phyloP scores from a whole-genome alignment of 1,140 invertebrate species.

The Papilio aristodemus region DNA sequence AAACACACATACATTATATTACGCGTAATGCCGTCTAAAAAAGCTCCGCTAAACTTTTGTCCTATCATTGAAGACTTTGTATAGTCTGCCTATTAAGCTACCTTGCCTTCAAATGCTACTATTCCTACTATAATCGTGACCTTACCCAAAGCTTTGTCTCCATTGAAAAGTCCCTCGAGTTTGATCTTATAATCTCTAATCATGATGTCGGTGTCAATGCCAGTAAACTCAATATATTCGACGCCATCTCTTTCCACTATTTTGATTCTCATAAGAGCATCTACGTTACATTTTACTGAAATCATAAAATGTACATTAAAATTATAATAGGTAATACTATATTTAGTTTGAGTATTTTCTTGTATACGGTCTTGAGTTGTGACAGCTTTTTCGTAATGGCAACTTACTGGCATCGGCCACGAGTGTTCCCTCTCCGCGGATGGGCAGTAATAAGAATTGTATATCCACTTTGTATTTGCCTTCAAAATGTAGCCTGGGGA shows the following conservation, averaged over 20 bases:
- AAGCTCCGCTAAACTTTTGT: no score
- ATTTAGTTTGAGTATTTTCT: background rate
- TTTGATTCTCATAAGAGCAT: slow-evolving; percentile 76
- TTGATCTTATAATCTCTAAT: slow-evolving; percentile 81
- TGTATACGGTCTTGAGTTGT: background rate
- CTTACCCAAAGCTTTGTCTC: slow-evolving; percentile 80
- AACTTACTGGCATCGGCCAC: slow-evolving; percentile 84
- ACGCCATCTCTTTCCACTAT: slow-evolving; percentile 72
- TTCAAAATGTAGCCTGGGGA: slow-evolving; percentile 77
- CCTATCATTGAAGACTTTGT: no score
- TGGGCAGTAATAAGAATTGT: slow-evolving; percentile 81
- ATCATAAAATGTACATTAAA: slow-evolving; percentile 14
- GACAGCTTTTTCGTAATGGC: background rate
- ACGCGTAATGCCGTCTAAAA: no score
- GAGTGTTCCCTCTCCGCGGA: slow-evolving; percentile 83
- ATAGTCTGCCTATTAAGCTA: no score
- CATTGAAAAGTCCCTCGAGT: slow-evolving; percentile 83
- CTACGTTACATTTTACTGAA: slow-evolving; percentile 81
- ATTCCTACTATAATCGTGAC: no score
- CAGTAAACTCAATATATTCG: slow-evolving; percentile 79
- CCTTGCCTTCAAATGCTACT: no score
- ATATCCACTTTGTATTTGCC: slow-evolving; percentile 82
- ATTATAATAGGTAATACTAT: no score
- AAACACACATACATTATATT: slow-evolving; percentile 19
- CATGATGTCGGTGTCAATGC: slow-evolving; percentile 79